Base-by-base conservation (phyloP, 2,888 invertebrate species). In the Orchesellides sinensis region DNA sequence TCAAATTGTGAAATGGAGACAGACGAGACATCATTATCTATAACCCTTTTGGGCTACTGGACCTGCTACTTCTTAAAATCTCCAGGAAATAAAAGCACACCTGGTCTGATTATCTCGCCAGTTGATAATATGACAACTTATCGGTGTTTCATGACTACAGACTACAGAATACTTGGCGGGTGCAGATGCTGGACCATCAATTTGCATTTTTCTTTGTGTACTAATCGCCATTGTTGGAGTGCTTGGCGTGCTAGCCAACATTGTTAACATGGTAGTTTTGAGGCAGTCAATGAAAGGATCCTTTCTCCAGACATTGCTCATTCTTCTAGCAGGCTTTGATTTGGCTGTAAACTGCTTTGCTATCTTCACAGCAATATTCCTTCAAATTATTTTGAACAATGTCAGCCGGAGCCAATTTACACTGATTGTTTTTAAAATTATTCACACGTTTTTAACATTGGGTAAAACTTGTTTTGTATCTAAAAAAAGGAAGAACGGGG, bases 321-420 rank as follows among this genome's bases (percentile, higher is more conserved):
- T 69, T 2, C 45, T 69, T 32, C 23, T 78, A 3, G 78, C 78
- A 8, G 61, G 40, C n/a, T 78, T 78, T 27, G 78, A 78, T 35
- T 17, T 78, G 17, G n/a, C 59, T 0, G 61, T 23, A 0, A 29
- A 49, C 35, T 4, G 29, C 19, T 78, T 45, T 69, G 78, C 69
- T 0, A 8, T 69, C 14, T 23, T 77, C 19, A 61, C 69, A 1
- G 27, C 35, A 4, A 12, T 25, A 0, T 1, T 49, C 0, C 23
- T 68, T 0, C 66, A 77, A 47, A 12, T 77, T 10, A 68, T 77
- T 47, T 29, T 47, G 5, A 47, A 68, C 10, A 68, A 77, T 47
- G 47, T 68, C 1, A 68, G 68, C 25, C 40, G 77, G 21, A 68
- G 45, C 8, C 29, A 59, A 32, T 19, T 3, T 12, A 17, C n/a